phyloP scores from a whole-genome alignment of 2,888 invertebrate genomes.

The Noctua janthe region DNA sequence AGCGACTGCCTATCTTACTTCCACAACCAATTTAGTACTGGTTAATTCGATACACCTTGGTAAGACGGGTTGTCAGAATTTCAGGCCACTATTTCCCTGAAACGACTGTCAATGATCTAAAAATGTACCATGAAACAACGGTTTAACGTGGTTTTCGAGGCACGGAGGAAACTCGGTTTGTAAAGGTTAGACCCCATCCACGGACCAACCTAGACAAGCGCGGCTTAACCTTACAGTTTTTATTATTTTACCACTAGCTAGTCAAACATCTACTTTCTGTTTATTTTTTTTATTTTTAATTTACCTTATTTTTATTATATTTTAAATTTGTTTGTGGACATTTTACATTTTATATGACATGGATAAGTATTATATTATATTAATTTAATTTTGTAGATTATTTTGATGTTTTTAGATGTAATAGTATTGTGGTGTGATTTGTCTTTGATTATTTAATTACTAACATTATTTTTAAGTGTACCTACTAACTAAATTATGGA shows the following conservation, averaged over 20 bases:
- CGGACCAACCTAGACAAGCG: background rate
- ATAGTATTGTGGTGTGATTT: no score
- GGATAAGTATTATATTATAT: no score
- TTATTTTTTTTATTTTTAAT: no score
- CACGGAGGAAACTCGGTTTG: background rate
- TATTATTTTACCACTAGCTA: background rate
- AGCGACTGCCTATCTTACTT: background rate
- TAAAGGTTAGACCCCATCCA: background rate
- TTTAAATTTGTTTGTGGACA: no score
- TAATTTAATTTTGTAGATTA: no score
- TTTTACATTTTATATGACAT: no score
- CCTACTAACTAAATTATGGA: no score
- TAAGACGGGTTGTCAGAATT: background rate
- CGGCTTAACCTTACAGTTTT: background rate
- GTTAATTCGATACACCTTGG: background rate
- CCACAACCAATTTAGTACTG: background rate
- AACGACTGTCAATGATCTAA: background rate
- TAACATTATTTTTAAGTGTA: no score
- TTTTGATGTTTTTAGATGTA: no score
- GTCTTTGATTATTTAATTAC: no score
- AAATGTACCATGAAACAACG: background rate
- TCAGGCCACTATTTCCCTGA: background rate
- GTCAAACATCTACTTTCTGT: background rate
- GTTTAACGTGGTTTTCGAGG: background rate
- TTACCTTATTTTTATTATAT: no score